A percentile compares a stretch with the other conserved stretches of the same genome.
phyloP scores from a whole-genome alignment of 1,140 invertebrate species.

The Archivesica marissinica region DNA sequence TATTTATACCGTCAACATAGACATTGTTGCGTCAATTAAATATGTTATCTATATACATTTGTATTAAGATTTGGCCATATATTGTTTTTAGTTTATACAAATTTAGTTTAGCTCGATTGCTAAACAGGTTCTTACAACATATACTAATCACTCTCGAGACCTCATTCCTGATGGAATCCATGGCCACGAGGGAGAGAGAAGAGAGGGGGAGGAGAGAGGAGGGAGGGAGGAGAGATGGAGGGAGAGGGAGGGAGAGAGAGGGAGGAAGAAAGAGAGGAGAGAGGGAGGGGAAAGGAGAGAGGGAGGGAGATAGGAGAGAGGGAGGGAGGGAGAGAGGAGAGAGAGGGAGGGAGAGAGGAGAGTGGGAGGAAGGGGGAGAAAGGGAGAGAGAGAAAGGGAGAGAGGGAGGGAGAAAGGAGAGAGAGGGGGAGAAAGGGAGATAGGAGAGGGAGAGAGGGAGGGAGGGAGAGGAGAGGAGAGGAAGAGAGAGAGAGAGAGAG shows the following conservation, averaged over 20 bases:
- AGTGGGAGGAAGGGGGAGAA: no score
- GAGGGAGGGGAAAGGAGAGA: not conserved
- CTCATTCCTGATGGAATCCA: no score
- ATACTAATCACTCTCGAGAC: no score
- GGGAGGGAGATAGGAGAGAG: not conserved
- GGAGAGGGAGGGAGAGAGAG: not conserved
- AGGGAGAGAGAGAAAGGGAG: not conserved
- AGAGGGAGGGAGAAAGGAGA: not conserved
- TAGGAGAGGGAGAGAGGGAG: no score
- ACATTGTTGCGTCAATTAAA: no score
- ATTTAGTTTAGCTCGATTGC: no score
- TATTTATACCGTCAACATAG: no score
- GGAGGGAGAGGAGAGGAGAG: not conserved
- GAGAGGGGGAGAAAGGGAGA: not conserved
- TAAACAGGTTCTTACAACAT: no score
- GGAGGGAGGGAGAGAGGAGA: not conserved
- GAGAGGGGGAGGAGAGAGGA: not conserved
- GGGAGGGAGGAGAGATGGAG: not conserved
- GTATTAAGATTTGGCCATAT: not conserved
- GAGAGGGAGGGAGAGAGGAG: not conserved
- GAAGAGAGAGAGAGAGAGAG: not conserved
- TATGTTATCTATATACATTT: no score
- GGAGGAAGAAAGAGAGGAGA: not conserved
- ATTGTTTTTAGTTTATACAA: no score
- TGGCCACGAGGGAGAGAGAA: no score